Conservation (phyloP, 2,797 vertebrate species). For the Lepilemur septentrionalis region DNA sequence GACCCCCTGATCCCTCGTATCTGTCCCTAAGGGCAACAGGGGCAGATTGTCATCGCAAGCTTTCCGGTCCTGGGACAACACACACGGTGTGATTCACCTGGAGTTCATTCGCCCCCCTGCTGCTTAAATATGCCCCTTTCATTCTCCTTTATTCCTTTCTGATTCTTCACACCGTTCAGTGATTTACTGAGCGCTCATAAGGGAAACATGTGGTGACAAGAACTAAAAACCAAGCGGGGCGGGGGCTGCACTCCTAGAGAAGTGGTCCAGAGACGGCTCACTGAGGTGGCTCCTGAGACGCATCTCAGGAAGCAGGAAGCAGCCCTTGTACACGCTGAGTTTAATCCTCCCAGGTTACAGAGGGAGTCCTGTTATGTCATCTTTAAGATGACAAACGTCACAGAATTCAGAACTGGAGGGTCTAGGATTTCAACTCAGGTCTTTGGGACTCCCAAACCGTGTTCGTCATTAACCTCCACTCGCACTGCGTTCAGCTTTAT, state of each 20-base stretch:
- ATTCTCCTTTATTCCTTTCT: neutral
- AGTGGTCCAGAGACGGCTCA: neutral
- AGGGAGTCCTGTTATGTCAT: neutral
- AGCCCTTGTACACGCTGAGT: neutral
- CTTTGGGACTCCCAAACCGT: neutral
- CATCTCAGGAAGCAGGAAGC: neutral
- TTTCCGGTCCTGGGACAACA: neutral
- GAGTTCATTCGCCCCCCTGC: neutral
- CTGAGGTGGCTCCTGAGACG: rapidly evolving
- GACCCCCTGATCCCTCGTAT: neutral
- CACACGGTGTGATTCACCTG: neutral
- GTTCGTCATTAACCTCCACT: neutral
- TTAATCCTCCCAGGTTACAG: neutral
- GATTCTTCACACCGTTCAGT: neutral
- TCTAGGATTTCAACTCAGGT: neutral
- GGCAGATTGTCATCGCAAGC: rapidly evolving
- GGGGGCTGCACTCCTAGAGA: neutral
- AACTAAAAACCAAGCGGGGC: neutral
- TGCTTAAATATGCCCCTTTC: neutral
- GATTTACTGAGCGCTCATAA: neutral
- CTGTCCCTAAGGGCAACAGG: neutral
- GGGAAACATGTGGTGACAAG: neutral
- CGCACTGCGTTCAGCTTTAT: neutral
- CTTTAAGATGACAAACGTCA: neutral
- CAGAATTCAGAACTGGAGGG: neutral